Conservation (phyloP, 2,113 vertebrate genomes). For the Rhombomys opimus region DNA sequence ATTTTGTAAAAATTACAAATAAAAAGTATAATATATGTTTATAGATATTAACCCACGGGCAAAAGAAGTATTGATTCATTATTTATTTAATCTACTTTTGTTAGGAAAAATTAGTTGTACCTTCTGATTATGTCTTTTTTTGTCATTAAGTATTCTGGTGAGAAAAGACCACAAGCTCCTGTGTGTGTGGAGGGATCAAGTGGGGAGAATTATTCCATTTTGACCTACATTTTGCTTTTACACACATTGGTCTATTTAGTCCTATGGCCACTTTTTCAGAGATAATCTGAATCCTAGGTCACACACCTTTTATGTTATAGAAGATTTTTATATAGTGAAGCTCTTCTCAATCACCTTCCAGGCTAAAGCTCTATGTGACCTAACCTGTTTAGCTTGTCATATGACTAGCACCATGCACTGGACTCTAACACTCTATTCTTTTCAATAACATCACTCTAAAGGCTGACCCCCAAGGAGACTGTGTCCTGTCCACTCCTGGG, state of each 20-base stretch:
- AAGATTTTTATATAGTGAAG: background rate
- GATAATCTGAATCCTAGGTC: background rate
- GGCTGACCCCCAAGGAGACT: too few species aligned
- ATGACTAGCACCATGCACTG: rapidly evolving
- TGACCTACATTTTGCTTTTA: background rate
- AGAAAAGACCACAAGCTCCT: background rate
- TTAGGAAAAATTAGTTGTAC: background rate
- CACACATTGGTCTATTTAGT: background rate
- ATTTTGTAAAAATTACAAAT: background rate
- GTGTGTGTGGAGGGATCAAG: background rate
- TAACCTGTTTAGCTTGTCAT: background rate
- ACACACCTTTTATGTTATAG: background rate
- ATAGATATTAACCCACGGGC: background rate
- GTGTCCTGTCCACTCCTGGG: rapidly evolving
- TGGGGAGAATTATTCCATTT: too few species aligned
- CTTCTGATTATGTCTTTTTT: background rate
- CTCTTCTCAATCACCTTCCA: background rate
- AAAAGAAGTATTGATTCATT: background rate
- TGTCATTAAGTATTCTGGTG: background rate
- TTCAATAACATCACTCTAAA: background rate
- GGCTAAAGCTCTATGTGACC: background rate
- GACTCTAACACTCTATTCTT: rapidly evolving
- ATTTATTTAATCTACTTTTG: background rate
- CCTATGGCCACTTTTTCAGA: background rate
- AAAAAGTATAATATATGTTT: background rate